Evolutionary conservation across 1,140 invertebrate genomes (phyloP), one percentile per base, ranked within the genome.

Genomic region (Bombus consobrinus): DNA sequence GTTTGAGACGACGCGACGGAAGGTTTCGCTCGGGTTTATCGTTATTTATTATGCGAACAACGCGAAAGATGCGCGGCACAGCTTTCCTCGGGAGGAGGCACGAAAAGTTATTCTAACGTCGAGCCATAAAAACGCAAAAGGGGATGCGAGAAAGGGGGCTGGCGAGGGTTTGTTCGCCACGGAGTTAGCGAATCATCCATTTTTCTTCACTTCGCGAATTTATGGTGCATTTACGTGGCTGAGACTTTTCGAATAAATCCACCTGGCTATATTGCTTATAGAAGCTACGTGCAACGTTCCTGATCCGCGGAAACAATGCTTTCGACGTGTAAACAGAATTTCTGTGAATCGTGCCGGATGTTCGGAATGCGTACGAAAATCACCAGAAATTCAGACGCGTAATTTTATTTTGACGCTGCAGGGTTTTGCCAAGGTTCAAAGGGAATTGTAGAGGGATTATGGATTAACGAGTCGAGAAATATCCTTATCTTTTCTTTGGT

Each of bases 121-220:
- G 28, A 25, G 3, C 34, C 28, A 22, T 68, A 83, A 83, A 83
- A 83, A 83, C 53, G 22, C 59, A 0, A 15, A 66, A 34, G 57
- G 18, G 8, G 18, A 18, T 13, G 72, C 32, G n/a, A 34, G n/a
- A 34, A 32, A 18, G 73, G 0, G 22, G 43, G 22, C 18, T 13
- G 47, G 34, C 57, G 47, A 53, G 47, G 18, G 47, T 82, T 18
- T 6, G 22, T 53, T 53, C 47, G 18, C 37, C n/a, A 34, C 32
- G 34, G 43, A 76, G 39, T 76, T 39, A 10, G 32, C 57, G 32
- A 66, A 66, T 76, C 10, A 47, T 68, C 73, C 74, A 78, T 83
- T 83, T 83, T 83, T 83, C 82, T 78, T 83, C 74, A 41, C 43
- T 78, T 32, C 37, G 62, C 37, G 64, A 12, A 78, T 78, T 83